phyloP scores from a whole-genome alignment of 2,888 invertebrate species.

The Trichopria drosophilae region DNA sequence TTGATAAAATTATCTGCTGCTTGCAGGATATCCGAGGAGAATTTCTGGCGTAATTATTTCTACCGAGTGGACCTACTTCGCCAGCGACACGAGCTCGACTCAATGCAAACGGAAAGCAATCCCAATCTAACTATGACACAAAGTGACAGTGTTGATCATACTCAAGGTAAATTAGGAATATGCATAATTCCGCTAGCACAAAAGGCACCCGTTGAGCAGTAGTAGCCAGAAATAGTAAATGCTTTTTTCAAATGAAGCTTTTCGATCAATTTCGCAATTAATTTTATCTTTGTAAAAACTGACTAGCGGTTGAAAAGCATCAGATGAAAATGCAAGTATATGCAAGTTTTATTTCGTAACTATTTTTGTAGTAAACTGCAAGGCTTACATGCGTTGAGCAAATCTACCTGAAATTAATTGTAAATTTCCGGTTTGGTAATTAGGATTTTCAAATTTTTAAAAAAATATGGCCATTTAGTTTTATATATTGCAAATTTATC shows the following conservation, averaged over 20 bases:
- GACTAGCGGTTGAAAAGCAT: background rate
- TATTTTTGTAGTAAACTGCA: no score
- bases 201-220: no score
- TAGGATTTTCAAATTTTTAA: no score
- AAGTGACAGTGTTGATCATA: constrained; percentile 62
- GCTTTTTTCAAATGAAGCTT: background rate
- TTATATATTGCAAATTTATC: no score
- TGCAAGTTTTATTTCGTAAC: no score
- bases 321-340: background rate
- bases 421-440: no score
- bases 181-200: no score
- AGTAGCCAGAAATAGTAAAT: background rate
- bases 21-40: constrained; percentile 89
- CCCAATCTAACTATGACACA: constrained; percentile 50
- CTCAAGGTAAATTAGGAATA: constrained; percentile 63
- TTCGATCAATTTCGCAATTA: background rate
- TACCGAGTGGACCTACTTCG: constrained; percentile 98
- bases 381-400: no score
- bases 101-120: constrained; percentile 59
- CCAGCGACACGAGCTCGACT: constrained; percentile 88
- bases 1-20: no score
- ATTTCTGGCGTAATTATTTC: constrained; percentile 99
- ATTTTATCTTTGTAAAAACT: background rate
- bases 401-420: no score
- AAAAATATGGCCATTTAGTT: no score